These are phyloP conservation scores for Mylabris sibirica DNA, from an alignment of 2,888 invertebrate genomes.

Conservation along the genomic window DNA sequence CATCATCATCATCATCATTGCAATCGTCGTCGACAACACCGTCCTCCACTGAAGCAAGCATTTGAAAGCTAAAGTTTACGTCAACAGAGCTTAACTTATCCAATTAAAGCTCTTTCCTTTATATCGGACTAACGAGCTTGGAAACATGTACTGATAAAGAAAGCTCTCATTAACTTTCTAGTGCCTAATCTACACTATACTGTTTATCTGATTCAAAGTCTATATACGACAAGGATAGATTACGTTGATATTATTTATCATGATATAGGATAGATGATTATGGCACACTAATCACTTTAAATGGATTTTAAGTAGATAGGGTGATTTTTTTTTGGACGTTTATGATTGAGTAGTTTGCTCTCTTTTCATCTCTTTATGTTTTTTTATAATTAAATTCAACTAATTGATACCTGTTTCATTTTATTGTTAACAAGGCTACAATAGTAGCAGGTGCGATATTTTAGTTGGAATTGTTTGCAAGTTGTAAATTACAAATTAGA, in stretches of 20 bases:
- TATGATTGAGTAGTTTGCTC: constrained; percentile 31
- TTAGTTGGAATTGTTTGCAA: constrained; percentile 13
- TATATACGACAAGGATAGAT: constrained; percentile 33
- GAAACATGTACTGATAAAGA: constrained; percentile 57
- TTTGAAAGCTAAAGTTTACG: constrained; percentile 56
- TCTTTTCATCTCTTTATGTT: too few species aligned
- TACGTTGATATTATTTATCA: neutral
- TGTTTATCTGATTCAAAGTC: constrained; percentile 35
- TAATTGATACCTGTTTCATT: constrained; percentile 28
- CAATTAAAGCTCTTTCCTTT: constrained; percentile 58
- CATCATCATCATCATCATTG: neutral
- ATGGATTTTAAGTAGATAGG: constrained; percentile 31
- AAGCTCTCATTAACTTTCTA: constrained; percentile 52
- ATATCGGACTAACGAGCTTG: constrained; percentile 56
- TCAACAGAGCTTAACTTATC: constrained; percentile 58
- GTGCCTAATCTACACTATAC: constrained; percentile 43
- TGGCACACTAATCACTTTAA: constrained; percentile 26
- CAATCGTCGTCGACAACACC: constrained; percentile 18
- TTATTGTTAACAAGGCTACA: constrained; percentile 30
- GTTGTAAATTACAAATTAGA: constrained; percentile 29
- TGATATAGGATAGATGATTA: constrained; percentile 14
- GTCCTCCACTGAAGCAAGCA: constrained; percentile 43
- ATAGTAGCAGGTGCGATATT: constrained; percentile 14
- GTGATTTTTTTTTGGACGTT: constrained; percentile 25
- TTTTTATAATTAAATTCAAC: too few species aligned